Evolutionary conservation across 2,888 invertebrate species (phyloP), one percentile per base, ranked within the genome.

Genomic region (Boloria euphrosyne): DNA sequence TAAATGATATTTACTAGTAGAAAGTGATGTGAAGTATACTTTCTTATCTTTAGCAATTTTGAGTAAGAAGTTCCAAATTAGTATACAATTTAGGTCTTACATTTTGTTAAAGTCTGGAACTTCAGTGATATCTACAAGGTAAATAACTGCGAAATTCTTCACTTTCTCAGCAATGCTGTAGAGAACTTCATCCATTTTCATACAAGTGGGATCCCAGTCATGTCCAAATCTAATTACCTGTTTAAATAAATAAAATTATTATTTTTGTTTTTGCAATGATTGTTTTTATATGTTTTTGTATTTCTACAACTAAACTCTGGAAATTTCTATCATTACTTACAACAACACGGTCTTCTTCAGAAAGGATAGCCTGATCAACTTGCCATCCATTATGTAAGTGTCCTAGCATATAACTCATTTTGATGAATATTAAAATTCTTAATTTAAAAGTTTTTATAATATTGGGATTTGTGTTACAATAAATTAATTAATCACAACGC

Each of bases 341-440:
- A 78, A 99, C 99, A 58, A 99, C 98, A 73, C 99, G 93, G 83
- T 99, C 99, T 88, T 99, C 99, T 89, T 99, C 99, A 0, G 99
- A 98, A 22, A 99, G 92, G 82, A 99, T 99, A 62, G 99, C 99
- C 89, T 99, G 99, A 85, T 99, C 99, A 4, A 99, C 99, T 93
- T 99, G 99, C 99, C 99, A 99, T 49, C 99, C 99, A 89, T 99
- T 99, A 93, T 98, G 98, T 78, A 99, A 95, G 96, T 99, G 99
- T 75, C 98, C 98, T 78, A 99, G 91, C 99, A 99, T 99, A 92
- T 99, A 99, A 90, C 99, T 99, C 99, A 99, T 99, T 71, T 81
- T 94, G 79, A 53, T 7, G 14, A 49, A 54, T 46, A 60, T 54
- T 58, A 14, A 47, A 38, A 51, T 27, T 13, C 16, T 38, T 10